These are phyloP conservation scores for Tetragonula clypearis DNA, from an alignment of 1,140 invertebrate genomes.

Conservation along the genomic window DNA sequence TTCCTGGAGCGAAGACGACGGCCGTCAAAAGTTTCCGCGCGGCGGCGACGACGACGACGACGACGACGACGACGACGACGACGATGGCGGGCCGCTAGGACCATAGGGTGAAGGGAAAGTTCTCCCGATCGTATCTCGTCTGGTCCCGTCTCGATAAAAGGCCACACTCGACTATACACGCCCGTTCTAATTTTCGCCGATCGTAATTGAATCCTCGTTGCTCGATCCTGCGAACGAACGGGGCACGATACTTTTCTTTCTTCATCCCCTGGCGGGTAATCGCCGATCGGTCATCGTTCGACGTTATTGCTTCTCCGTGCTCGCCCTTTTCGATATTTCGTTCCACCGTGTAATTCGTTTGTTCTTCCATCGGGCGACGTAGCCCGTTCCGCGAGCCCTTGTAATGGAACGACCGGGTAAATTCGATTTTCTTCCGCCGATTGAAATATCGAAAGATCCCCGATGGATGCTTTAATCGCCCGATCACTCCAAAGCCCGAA, in stretches of 20 bases:
- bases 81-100: constrained; percentile 26
- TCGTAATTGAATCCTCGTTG: constrained; percentile 30
- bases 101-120: constrained; percentile 13
- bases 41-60: too few relatives aligned
- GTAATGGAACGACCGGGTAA: constrained; percentile 6
- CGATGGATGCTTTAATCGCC: constrained; percentile 8
- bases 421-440: constrained; percentile 20
- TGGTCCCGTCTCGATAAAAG: background rate
- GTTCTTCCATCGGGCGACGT: constrained; percentile 1
- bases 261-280: background rate
- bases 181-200: constrained; percentile 6
- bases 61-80: constrained; percentile 37
- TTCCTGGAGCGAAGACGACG: constrained; percentile 60
- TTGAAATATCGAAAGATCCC: constrained; percentile 38
- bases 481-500: too few relatives aligned
- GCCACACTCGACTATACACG: constrained; percentile 5
- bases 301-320: constrained; percentile 4
- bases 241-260: background rate
- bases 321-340: constrained; percentile 32
- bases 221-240: constrained; percentile 10
- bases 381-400: background rate
- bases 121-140: constrained; percentile 50
- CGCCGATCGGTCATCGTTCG: constrained; percentile 7
- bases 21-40: constrained; percentile 74
- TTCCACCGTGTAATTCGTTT: constrained; percentile 30